These are phyloP conservation scores for Augiades crinisus DNA, from an alignment of 2,888 invertebrate genomes.

Conservation along the genomic window DNA sequence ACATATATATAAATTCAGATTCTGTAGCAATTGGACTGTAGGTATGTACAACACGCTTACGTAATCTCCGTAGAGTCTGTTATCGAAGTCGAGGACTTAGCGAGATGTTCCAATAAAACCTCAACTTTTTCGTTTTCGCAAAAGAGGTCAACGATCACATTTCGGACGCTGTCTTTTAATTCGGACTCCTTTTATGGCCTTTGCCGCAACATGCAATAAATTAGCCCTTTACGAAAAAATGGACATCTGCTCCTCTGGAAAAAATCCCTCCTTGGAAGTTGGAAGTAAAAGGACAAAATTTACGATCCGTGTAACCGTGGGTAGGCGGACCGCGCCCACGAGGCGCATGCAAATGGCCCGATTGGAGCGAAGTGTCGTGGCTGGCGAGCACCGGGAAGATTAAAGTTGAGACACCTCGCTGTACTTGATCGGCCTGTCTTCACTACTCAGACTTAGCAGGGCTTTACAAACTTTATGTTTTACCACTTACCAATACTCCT, in stretches of 20 bases:
- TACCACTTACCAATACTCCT: no score
- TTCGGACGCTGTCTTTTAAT: conserved; percentile 58
- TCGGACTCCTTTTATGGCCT: conserved; percentile 64
- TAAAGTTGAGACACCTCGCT: conserved; percentile 58
- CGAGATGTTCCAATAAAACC: conserved; percentile 33
- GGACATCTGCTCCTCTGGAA: conserved; percentile 72
- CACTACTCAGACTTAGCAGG: conserved; percentile 9
- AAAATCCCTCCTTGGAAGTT: conserved; percentile 59
- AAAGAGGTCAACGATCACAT: conserved; percentile 60
- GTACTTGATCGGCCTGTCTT: conserved; percentile 21
- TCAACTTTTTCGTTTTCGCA: conserved; percentile 37
- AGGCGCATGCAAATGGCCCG: conserved; percentile 76
- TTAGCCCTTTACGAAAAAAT: conserved; percentile 73
- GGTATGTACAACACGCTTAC: not conserved
- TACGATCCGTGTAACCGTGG: conserved; percentile 75
- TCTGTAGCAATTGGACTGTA: conserved; percentile 9
- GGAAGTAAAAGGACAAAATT: conserved; percentile 77
- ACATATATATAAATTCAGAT: not conserved
- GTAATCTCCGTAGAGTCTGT: conserved; percentile 37
- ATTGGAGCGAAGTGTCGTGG: conserved; percentile 61
- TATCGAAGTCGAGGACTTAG: conserved; percentile 28
- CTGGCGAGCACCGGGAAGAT: conserved; percentile 53
- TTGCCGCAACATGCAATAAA: conserved; percentile 71
- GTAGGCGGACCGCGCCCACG: conserved; percentile 72
- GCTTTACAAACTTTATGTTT: conserved; percentile 3